Conservation (phyloP, 2,797 vertebrate species). For the Decapterus maruadsi region DNA sequence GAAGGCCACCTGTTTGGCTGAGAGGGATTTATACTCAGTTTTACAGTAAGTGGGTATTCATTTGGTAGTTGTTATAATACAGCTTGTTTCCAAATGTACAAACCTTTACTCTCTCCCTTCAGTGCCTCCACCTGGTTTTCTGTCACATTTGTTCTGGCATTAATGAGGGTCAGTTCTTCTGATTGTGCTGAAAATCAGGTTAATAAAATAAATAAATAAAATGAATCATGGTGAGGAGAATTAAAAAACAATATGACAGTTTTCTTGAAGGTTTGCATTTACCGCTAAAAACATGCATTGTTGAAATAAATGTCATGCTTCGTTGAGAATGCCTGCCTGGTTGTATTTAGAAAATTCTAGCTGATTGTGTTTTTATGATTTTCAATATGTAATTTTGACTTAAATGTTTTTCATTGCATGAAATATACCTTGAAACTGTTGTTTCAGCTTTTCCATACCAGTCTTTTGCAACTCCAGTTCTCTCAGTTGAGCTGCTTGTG, state of each 20-base stretch:
- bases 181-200: slow-evolving; percentile 35
- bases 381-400: background rate
- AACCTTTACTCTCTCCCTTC: slow-evolving; percentile 44
- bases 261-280: background rate
- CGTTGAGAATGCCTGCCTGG: no score
- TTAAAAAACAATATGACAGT: background rate
- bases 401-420: background rate
- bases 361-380: background rate
- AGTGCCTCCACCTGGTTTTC: slow-evolving; percentile 57
- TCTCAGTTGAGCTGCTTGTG: no score
- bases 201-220: fast-evolving
- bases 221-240: background rate
- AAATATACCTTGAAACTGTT: slow-evolving; percentile 34
- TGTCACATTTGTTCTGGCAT: slow-evolving; percentile 28
- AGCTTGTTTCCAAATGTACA: background rate
- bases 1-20: slow-evolving; percentile 59
- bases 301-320: no score
- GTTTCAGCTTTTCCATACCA: no score
- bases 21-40: background rate
- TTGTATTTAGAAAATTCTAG: background rate
- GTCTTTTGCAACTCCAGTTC: no score
- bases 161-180: slow-evolving; percentile 44
- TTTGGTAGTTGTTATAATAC: no score
- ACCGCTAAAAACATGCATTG: no score
- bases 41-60: no score